These are phyloP conservation scores for Actias luna DNA, from an alignment of 2,888 invertebrate species.

Conservation along the genomic window DNA sequence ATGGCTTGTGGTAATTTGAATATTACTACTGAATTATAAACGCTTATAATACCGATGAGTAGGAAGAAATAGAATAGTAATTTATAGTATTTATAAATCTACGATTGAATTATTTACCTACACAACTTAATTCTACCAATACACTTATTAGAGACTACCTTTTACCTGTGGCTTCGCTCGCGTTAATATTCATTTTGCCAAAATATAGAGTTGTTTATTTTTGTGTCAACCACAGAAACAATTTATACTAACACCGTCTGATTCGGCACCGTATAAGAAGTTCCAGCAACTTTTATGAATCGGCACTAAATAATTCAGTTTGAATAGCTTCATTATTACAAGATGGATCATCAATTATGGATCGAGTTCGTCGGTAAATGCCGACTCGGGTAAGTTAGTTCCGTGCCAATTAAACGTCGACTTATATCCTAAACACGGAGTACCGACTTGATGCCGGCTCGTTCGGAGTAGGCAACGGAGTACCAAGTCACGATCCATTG, in stretches of 20 bases:
- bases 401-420: slow-evolving; percentile 58
- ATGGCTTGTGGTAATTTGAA: slow-evolving; percentile 12
- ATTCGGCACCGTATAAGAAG: neutral
- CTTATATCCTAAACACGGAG: slow-evolving; percentile 40
- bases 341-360: slow-evolving; percentile 60
- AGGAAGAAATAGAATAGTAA: neutral
- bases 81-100: neutral
- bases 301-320: slow-evolving; percentile 36
- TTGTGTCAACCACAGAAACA: too few relatives aligned
- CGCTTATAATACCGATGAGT: slow-evolving; percentile 3
- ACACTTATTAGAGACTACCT: neutral
- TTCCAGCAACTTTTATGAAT: slow-evolving; percentile 20
- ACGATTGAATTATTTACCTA: neutral
- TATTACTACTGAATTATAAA: neutral
- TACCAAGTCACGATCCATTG: neutral
- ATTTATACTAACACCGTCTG: neutral
- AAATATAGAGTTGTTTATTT: too few relatives aligned
- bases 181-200: too few relatives aligned
- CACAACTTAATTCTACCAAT: neutral
- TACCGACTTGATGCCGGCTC: slow-evolving; percentile 8
- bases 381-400: slow-evolving; percentile 55
- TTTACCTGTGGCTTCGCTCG: too few relatives aligned
- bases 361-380: slow-evolving; percentile 43
- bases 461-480: slow-evolving; percentile 22
- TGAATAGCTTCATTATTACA: slow-evolving; percentile 68